Evolutionary conservation across 92 coral and sea anemone species (phyloP), one percentile per base, ranked within the genome.

Genomic region (Porites evermanni): DNA sequence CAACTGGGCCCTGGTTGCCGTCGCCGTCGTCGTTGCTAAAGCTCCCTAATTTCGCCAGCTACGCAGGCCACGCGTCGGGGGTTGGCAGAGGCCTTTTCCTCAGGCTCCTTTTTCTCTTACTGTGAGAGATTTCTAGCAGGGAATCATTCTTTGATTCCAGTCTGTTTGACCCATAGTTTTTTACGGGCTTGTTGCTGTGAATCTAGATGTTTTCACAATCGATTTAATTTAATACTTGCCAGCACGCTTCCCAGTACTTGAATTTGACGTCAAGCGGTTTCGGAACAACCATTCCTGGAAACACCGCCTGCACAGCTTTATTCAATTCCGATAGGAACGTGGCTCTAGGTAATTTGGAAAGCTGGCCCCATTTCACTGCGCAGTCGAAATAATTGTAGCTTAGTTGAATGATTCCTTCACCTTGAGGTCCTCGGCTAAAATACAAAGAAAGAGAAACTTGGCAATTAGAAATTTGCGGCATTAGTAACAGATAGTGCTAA

Each of bases 211-310:
- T 29, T n/a, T 2, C 13, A 53, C 1, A 54, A 9, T 53, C 23
- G 9, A 76, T 12, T 29, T 29, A 29, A 29, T 17, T 44, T 53
- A n/a, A 4, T 76, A 18, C 75, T 66, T 20, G 67, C 84, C 84
- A 80, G 52, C 74, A 52, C 24, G 44, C 24, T 65, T 80, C 72
- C 84, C 84, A 80, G 18, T 80, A 71, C 20, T 80, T n/a, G 17
- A 64, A 47, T 21, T 66, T n/a, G 8, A 80, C 52, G 13, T 51
- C 44, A 0, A 50, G 70, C 8, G 84, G 84, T 64, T 67, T 56
- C 12, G 84, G 84, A 13, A 80, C 84, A 67, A 70, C 26, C 72
- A 80, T 67, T 71, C 76, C 63, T 18, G 84, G 84, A 71, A 80
- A 80, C 84, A 67, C 56, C 8, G 61, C 75, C 8, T 53, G 77